Evolutionary conservation across 2,888 invertebrate species (phyloP).

Genomic region (Erebia ligea): DNA sequence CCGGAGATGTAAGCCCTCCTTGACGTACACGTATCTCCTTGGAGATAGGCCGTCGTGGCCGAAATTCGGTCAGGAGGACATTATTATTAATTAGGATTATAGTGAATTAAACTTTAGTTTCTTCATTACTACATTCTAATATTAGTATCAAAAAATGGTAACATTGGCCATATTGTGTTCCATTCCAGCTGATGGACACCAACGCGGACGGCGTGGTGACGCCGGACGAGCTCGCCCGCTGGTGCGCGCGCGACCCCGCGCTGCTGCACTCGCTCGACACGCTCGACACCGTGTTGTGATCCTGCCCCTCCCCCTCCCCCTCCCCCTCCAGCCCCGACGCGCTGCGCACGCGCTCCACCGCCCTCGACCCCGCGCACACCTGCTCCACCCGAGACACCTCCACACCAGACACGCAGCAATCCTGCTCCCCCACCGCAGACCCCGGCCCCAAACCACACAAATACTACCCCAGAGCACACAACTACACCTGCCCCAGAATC

Average conservation of each 20-base stretch:
- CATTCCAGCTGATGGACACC: slow-evolving; percentile 88
- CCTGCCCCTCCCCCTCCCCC: slow-evolving; percentile 46
- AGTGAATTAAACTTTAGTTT: too few relatives aligned
- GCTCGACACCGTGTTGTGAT: slow-evolving; percentile 90
- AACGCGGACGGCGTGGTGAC: slow-evolving; percentile 92
- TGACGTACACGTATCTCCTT: too few relatives aligned
- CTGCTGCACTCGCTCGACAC: slow-evolving; percentile 87
- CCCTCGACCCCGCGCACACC: neutral
- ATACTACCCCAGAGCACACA: neutral
- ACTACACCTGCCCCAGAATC: neutral
- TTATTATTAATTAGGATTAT: too few relatives aligned
- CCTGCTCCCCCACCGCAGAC: neutral
- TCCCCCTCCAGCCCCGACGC: slow-evolving; percentile 43
- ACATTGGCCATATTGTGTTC: too few relatives aligned
- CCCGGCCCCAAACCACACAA: neutral
- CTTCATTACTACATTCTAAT: too few relatives aligned
- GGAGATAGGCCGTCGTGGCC: too few relatives aligned
- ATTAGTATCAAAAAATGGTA: too few relatives aligned
- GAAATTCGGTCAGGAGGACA: too few relatives aligned
- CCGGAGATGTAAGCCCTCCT: too few relatives aligned
- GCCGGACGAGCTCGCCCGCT: slow-evolving; percentile 90
- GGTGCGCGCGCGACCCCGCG: slow-evolving; percentile 89
- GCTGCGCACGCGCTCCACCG: slow-evolving; percentile 38
- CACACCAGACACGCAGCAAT: neutral
- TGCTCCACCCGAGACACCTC: slow-evolving; percentile 2